These are phyloP conservation scores for Xestia sexstrigata DNA, from an alignment of 2,888 invertebrate species.

Conservation along the genomic window DNA sequence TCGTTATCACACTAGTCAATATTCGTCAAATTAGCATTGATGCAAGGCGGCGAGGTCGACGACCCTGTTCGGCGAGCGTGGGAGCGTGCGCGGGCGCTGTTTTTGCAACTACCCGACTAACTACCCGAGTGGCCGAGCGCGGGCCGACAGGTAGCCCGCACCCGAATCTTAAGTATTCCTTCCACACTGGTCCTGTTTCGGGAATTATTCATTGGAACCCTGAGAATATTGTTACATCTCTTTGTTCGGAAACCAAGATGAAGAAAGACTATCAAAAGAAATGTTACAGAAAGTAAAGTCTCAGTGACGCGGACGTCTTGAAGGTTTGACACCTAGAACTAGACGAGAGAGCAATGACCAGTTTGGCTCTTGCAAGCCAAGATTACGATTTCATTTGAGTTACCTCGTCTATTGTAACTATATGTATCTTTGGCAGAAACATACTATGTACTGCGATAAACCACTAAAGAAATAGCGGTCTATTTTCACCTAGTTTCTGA, in stretches of 20 bases:
- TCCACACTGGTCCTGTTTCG: slow-evolving; percentile 56
- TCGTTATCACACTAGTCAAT: slow-evolving; percentile 72
- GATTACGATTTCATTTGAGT: not conserved
- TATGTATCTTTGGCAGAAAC: not conserved
- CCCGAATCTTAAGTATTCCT: slow-evolving; percentile 72
- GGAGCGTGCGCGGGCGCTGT: slow-evolving; percentile 82
- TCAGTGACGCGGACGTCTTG: not conserved
- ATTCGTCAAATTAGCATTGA: slow-evolving; percentile 87
- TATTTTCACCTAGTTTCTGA: not conserved
- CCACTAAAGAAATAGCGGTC: not conserved
- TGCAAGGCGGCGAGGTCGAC: slow-evolving; percentile 79
- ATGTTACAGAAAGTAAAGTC: not conserved
- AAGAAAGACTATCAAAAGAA: not conserved
- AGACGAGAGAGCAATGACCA: not conserved
- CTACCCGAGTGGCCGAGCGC: slow-evolving; percentile 56
- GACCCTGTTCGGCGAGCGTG: slow-evolving; percentile 83
- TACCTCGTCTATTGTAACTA: not conserved
- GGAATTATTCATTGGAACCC: slow-evolving; percentile 62
- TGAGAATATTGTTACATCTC: not conserved
- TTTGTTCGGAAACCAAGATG: not conserved
- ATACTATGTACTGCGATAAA: not conserved
- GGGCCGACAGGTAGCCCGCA: slow-evolving; percentile 72
- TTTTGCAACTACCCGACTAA: slow-evolving; percentile 82
- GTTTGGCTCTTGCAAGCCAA: not conserved
- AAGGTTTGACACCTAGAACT: not conserved